Base-by-base conservation (phyloP, 2,888 invertebrate species). In the Anagyrus pseudococci region DNA sequence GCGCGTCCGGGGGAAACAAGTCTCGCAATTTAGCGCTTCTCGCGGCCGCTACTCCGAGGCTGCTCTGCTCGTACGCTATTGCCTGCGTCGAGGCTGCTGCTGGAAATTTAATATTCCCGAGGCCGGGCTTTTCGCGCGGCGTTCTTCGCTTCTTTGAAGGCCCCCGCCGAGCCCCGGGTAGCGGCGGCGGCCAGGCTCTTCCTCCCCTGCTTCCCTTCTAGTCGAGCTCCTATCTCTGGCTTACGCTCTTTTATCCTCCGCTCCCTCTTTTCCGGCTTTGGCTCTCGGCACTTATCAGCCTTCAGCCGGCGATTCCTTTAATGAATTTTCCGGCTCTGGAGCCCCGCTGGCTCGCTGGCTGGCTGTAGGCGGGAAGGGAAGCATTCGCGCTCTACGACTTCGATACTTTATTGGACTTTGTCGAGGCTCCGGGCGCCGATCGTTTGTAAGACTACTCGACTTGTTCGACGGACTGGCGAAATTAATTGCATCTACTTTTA, bases 91-190 rank as follows among this genome's bases (percentile, higher is more conserved):
- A 10, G 33, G 49, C 10, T 26, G 26, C 68, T 69, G 62, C 66
- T 68, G 72, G 68, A 75, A 75, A 75, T 74, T 75, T 75, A 73
- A 75, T 74, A 76, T 74, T 74, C 71, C 59, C 67, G 58, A 62
- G 68, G 46, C 67, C 41, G 20, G 46, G 53, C 49, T 50, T 58
- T 58, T 62, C 59, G 60, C 55, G 50, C 44, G 60, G 41, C 62
- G 53, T 48, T 61, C 60, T 58, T 60, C 54, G 55, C 50, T 60
- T 54, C 63, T 56, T 53, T 61, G 58, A 63, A 46, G 60, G 25
- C 47, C 33, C 49, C n/a, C n/a, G n/a, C n/a, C n/a, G n/a, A n/a
- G n/a, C n/a, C n/a, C n/a, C n/a, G n/a, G n/a, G n/a, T n/a, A n/a
- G n/a, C n/a, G n/a, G n/a, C n/a, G n/a, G n/a, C n/a, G n/a, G n/a